Conservation (phyloP, 23 tunicate species). For the Trididemnum miniatum region DNA sequence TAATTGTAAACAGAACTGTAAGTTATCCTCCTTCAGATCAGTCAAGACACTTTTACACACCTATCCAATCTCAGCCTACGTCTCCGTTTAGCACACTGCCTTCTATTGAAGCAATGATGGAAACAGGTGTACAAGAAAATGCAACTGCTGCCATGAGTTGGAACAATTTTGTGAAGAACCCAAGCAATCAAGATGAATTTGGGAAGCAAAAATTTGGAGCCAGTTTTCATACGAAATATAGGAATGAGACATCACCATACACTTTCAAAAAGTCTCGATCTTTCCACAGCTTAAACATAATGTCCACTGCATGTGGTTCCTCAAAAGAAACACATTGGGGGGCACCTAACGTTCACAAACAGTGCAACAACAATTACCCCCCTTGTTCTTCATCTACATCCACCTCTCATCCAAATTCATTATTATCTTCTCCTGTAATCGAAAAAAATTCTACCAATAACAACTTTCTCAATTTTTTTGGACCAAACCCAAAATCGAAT, state of each 20-base stretch:
- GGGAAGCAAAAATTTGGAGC: slow-evolving; percentile 27
- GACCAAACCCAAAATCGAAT: not conserved
- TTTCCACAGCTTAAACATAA: not conserved
- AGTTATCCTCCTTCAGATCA: not conserved
- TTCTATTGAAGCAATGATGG: not conserved
- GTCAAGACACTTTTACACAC: not conserved
- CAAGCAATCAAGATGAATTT: not conserved
- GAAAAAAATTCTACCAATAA: not conserved
- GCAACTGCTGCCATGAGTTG: not conserved
- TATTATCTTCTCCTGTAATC: not conserved
- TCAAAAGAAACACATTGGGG: not conserved
- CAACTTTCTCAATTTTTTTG: no score
- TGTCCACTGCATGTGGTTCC: not conserved
- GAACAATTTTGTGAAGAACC: not conserved
- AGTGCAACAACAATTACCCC: not conserved
- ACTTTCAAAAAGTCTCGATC: slow-evolving; percentile 2
- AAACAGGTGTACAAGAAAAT: not conserved
- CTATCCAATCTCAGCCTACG: not conserved
- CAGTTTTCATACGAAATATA: no score
- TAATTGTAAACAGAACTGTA: no score
- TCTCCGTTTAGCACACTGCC: not conserved
- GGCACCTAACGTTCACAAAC: not conserved
- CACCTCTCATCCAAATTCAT: not conserved
- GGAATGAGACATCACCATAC: not conserved
- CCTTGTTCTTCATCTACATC: no score